These are phyloP conservation scores for Pammene aurita DNA, from an alignment of 2,888 invertebrate genomes.

Conservation along the genomic window DNA sequence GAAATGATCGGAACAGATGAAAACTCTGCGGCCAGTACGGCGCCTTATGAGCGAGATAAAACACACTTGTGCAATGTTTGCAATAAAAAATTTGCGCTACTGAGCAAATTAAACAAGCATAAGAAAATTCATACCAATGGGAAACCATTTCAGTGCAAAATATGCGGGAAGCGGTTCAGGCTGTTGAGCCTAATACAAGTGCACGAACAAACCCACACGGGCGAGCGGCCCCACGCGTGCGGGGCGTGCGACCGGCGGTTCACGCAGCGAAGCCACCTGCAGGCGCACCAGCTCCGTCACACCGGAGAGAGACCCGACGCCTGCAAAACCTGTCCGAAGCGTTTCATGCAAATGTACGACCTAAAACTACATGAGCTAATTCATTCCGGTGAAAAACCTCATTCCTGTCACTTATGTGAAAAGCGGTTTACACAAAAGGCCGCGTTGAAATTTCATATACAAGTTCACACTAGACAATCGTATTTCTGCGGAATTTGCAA, in stretches of 20 bases:
- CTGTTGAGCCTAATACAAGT: background rate
- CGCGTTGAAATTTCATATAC: background rate
- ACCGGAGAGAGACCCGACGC: background rate
- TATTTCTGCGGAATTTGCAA: background rate
- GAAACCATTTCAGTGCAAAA: background rate
- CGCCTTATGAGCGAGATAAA: background rate
- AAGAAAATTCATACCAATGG: background rate
- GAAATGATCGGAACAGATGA: background rate
- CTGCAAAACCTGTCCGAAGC: background rate
- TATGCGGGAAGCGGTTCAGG: background rate
- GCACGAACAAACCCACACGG: background rate
- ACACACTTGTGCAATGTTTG: background rate
- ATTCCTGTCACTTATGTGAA: background rate
- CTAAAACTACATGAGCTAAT: background rate
- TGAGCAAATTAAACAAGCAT: background rate
- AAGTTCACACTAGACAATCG: background rate
- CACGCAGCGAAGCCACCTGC: background rate
- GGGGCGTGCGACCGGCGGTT: background rate
- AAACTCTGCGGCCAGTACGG: background rate
- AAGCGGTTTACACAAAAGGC: background rate
- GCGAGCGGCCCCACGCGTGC: background rate
- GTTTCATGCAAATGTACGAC: background rate
- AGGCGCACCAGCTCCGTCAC: constrained; percentile 2
- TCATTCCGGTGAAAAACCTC: constrained; percentile 7
- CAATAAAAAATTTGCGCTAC: background rate